Evolutionary conservation across 1,140 invertebrate species (phyloP), one percentile per base, ranked within the genome.

Genomic region (Ceratina japonica): DNA sequence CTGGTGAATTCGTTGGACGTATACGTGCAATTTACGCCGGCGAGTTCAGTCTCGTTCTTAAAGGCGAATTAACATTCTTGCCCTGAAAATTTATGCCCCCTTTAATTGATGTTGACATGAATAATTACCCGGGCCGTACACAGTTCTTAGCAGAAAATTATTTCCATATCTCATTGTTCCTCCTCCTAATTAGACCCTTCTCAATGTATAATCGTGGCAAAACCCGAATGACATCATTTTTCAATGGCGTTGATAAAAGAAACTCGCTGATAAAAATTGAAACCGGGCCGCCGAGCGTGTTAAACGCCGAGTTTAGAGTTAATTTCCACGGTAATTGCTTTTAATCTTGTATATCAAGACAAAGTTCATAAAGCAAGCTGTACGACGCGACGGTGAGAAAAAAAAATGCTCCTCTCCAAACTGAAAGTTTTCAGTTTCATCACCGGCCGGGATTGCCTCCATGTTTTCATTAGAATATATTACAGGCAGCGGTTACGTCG

Each of bases 11-110:
- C 62, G 70, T 65, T 63, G 49, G 37, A 27, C 31, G 62, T 59
- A 51, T 51, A 37, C 70, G 24, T 77, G 52, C 61, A 79, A 74
- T 74, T 65, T 78, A 71, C 58, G 44, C n/a, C 20, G 16, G n/a
- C 22, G 15, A 62, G 71, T 22, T 12, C 75, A n/a, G 62, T n/a
- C 31, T 54, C 66, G 13, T 63, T 51, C 49, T 62, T 24, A 70
- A 61, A 20, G 24, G 49, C 13, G n/a, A 71, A 71, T 77, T 77
- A 62, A 72, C 24, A 71, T 70, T 37, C 68, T 71, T 24, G 20
- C 44, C 20, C 18, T 37, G 62, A 49, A 54, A 56, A 61, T 76
- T 52, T 70, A 44, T 37, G n/a, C n/a, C 3, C 37, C 24, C 58
- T 13, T 52, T 52, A 20, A 61, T 18, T 37, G n/a, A 69, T 22